phyloP scores from a whole-genome alignment of 2,797 vertebrate species.

The Paramormyrops hopkinsi region DNA sequence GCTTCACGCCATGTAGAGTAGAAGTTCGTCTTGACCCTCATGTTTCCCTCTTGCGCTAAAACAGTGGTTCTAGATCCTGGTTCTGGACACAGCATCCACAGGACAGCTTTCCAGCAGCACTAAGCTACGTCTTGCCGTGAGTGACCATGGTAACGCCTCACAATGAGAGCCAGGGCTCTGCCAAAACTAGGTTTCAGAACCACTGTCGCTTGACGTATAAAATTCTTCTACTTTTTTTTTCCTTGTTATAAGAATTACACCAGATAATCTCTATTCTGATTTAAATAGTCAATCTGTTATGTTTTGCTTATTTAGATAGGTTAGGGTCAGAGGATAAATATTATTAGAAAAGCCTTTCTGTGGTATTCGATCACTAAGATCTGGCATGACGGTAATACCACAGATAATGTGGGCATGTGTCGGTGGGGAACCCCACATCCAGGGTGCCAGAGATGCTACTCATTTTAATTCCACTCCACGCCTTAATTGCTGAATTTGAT shows the following conservation, averaged over 20 bases:
- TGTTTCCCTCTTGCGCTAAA: background rate
- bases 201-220: background rate
- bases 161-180: background rate
- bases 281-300: constrained; percentile 1
- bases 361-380: background rate
- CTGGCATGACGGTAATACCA: background rate
- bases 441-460: background rate
- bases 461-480: constrained; percentile 13
- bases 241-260: constrained; percentile 1
- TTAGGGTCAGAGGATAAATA: constrained; percentile 8
- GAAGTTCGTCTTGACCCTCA: background rate
- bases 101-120: background rate
- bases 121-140: background rate
- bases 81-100: background rate
- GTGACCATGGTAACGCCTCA: background rate
- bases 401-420: background rate
- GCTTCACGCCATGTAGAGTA: background rate
- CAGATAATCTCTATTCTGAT: background rate
- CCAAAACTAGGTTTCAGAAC: background rate
- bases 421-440: background rate
- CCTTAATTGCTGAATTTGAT: constrained; percentile 13
- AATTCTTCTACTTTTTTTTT: background rate
- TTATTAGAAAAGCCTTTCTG: background rate
- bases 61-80: background rate
- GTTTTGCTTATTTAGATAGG: constrained; percentile 4